Evolutionary conservation across 2,797 vertebrate species (phyloP).

Genomic region (Epinephelus coioides): DNA sequence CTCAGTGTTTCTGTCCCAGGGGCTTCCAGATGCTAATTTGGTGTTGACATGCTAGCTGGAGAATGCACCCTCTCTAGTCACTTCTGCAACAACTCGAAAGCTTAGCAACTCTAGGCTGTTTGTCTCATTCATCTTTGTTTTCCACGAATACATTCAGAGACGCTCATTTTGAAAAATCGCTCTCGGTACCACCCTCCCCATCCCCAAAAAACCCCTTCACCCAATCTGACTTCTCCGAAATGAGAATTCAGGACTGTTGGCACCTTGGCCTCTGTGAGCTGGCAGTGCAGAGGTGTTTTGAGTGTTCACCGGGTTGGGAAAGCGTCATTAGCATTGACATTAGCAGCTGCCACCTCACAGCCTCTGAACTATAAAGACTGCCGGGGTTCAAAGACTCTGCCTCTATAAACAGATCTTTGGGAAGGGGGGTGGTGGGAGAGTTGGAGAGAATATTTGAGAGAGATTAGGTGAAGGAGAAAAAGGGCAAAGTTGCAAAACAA

Average conservation of each 20-base stretch:
- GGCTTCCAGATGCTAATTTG: constrained; percentile 62
- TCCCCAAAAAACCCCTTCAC: constrained; percentile 23
- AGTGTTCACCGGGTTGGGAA: constrained; percentile 71
- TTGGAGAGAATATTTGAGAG: constrained; percentile 57
- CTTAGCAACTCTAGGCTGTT: constrained; percentile 57
- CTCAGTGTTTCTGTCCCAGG: constrained; percentile 59
- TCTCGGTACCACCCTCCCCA: background rate
- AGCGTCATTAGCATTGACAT: constrained; percentile 84
- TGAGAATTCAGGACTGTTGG: constrained; percentile 44
- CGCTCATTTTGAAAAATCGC: constrained; percentile 3
- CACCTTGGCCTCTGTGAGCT: constrained; percentile 51
- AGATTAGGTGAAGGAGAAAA: constrained; percentile 63
- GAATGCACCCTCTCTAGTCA: constrained; percentile 49
- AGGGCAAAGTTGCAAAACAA: constrained; percentile 54
- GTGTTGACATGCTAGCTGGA: constrained; percentile 50
- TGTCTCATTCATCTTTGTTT: constrained; percentile 66
- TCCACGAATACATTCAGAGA: constrained; percentile 73
- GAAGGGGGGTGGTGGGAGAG: constrained; percentile 43
- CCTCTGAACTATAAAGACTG: constrained; percentile 84
- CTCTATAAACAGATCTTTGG: constrained; percentile 80
- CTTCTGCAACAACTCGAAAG: constrained; percentile 50
- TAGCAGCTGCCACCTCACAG: constrained; percentile 81
- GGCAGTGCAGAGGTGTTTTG: constrained; percentile 62
- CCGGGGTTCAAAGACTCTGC: constrained; percentile 82
- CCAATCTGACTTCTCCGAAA: constrained; percentile 31